Evolutionary conservation across 1,140 invertebrate genomes (phyloP).

Genomic region (Cyphomyrmex costatus): DNA sequence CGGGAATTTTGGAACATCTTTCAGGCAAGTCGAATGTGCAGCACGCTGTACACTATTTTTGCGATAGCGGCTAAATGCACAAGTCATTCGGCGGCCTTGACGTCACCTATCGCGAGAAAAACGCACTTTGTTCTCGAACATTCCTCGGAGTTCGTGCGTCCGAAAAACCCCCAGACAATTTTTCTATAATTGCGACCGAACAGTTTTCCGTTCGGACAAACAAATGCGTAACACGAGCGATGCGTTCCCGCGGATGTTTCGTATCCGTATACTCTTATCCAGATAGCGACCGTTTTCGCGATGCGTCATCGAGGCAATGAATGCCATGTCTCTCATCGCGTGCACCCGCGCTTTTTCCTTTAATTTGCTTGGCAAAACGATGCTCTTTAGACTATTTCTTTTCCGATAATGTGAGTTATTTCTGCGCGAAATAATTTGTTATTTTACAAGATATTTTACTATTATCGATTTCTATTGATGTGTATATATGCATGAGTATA

Average conservation of each 20-base stretch:
- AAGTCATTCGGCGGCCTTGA: conserved; percentile 47
- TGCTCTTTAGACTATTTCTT: neutral
- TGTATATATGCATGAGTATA: too few relatives aligned
- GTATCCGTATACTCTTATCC: conserved; percentile 11
- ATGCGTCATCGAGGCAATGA: conserved; percentile 30
- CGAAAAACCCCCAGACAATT: conserved; percentile 22
- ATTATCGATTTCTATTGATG: neutral
- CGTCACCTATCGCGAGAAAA: conserved; percentile 27
- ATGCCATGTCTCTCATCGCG: neutral
- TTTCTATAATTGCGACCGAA: neutral
- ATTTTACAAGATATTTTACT: neutral
- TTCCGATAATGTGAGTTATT: neutral
- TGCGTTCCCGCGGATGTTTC: neutral
- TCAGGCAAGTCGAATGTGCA: conserved; percentile 1
- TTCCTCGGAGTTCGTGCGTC: neutral
- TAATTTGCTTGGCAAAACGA: neutral
- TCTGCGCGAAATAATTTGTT: neutral
- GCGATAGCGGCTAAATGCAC: conserved; percentile 35
- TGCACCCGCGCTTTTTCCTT: neutral
- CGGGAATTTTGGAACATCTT: neutral
- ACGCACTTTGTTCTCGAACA: conserved; percentile 16
- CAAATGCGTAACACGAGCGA: neutral
- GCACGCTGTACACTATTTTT: conserved; percentile 8
- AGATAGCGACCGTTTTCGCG: conserved; percentile 12
- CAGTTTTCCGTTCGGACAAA: neutral